Base-by-base conservation (phyloP, 2,888 invertebrate species). In the Gryllus longicercus region DNA sequence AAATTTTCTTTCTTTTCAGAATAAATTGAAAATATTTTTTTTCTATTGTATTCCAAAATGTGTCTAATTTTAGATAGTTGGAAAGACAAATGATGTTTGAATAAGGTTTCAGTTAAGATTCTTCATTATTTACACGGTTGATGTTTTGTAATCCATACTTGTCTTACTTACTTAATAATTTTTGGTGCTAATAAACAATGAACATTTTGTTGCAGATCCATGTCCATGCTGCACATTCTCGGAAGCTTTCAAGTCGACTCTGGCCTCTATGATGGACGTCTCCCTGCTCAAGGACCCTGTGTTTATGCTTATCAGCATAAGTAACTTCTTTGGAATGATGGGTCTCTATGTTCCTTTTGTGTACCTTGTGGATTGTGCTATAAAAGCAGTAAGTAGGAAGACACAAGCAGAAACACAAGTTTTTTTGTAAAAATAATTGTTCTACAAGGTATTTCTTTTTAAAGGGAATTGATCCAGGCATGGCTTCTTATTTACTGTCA, bases 311-410 rank as follows among this genome's bases (percentile, higher is more conserved):
- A 96, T 98, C 85, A 96, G 96, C 82, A 91, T 98, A 79, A 97
- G 96, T 83, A 98, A 98, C 87, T 90, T 99, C 81, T 96, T 99
- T 87, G 99, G 98, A 84, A 98, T 99, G 95, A 95, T 98, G 79
- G 98, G 98, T 83, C 92, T 98, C 80, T 98, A 98, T 87, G 96
- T 99, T 83, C 99, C 99, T 74, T 99, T 97, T 87, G 95, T 97
- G 78, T 99, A 96, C 86, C 91, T 99, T 80, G 95, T 96, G 49
- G 95, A 96, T 84, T 93, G 94, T 79, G 95, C 95, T 16, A 89
- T 88, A 81, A 87, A 89, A 80, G 92, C 93, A 85, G 94, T 94
- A 87, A 90, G 91, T 89, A 79, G 49, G 4, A 14, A 11, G 63
- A 63, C 3, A 63, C n/a, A 63, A 38, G 5, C 38, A 38, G 38